Percentiles rank a stretch among this genome's conserved stretches.
Evolutionary conservation across 2,888 invertebrate genomes (phyloP).

Genomic region (Phortica okadai): DNA sequence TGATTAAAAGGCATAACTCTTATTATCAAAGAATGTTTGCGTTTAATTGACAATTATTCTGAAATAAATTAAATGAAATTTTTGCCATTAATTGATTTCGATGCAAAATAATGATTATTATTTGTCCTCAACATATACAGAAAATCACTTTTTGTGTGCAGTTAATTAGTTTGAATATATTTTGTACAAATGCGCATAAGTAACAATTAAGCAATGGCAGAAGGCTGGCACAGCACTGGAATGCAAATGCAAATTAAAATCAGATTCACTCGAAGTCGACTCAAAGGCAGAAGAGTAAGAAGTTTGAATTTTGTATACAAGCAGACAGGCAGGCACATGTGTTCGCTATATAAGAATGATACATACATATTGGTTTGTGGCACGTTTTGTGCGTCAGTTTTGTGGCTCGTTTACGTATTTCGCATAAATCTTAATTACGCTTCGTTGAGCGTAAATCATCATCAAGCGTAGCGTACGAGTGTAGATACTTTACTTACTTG

Average conservation of each 20-base stretch:
- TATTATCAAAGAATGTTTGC: neutral
- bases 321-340: neutral
- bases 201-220: conserved; percentile 59
- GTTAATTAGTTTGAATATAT: conserved; percentile 65
- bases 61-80: neutral
- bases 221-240: no score
- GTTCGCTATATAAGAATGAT: neutral
- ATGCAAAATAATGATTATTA: neutral
- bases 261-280: no score
- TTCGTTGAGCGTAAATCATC: conserved; percentile 69
- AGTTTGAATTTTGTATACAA: neutral
- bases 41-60: neutral
- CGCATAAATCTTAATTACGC: conserved; percentile 70
- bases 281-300: neutral
- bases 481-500: neutral
- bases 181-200: conserved; percentile 58
- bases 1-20: neutral
- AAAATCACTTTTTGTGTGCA: conserved; percentile 25
- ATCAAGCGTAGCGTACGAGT: conserved; percentile 46
- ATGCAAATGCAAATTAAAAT: no score
- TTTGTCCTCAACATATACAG: neutral
- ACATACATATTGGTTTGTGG: conserved; percentile 1
- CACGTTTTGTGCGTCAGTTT: neutral
- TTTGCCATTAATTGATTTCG: neutral
- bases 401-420: conserved; percentile 32